Evolutionary conservation across 2,888 invertebrate genomes (phyloP).

Genomic region (Drosophila koepferae): DNA sequence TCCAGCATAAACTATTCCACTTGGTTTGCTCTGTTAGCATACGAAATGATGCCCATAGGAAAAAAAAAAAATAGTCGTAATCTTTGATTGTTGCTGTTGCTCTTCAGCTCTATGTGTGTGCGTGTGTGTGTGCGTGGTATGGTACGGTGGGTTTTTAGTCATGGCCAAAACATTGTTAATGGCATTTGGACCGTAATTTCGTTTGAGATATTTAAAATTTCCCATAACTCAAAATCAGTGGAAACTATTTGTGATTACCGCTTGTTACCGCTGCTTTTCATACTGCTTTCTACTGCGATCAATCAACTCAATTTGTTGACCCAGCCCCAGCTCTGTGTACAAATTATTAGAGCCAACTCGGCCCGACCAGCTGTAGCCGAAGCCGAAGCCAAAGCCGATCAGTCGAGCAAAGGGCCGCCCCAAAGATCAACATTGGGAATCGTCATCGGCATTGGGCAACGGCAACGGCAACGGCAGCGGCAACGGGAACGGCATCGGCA

Average conservation of each 20-base stretch:
- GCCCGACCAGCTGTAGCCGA: constrained; percentile 7
- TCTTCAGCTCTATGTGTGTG: constrained; percentile 10
- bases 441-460: constrained; percentile 1
- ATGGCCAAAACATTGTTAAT: constrained; percentile 75
- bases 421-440: constrained; percentile 4
- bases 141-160: constrained; percentile 41
- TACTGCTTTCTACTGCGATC: constrained; percentile 74
- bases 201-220: constrained; percentile 70
- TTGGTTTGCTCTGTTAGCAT: constrained; percentile 54
- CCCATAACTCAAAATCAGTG: constrained; percentile 83
- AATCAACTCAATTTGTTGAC: constrained; percentile 74
- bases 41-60: constrained; percentile 41
- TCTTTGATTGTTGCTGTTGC: constrained; percentile 30
- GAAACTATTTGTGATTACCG: constrained; percentile 82
- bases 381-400: constrained; percentile 13
- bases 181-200: constrained; percentile 77
- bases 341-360: constrained; percentile 43
- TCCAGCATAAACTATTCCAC: constrained; percentile 44
- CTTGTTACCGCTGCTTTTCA: constrained; percentile 73
- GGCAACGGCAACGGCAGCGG: constrained; percentile 22
- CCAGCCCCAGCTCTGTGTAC: constrained; percentile 52
- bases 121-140: constrained; percentile 23
- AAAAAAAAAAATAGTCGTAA: constrained; percentile 41
- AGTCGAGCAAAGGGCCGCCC: constrained; percentile 18
- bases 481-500: constrained; percentile 22